These are phyloP conservation scores for Andrena bucephala DNA, from an alignment of 2,888 invertebrate genomes.

Conservation along the genomic window DNA sequence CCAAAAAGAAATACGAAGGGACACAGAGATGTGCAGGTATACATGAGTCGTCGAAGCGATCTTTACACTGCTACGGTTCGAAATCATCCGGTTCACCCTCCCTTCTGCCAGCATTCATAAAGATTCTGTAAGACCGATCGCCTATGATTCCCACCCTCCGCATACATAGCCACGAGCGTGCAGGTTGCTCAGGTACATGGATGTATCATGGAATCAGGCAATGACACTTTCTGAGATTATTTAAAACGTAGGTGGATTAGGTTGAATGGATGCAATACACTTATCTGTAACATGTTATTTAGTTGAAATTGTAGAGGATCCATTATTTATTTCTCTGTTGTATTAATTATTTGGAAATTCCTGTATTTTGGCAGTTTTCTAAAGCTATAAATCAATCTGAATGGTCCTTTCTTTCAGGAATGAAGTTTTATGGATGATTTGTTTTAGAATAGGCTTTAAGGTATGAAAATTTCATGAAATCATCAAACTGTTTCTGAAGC, in stretches of 20 bases:
- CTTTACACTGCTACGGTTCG: slow-evolving; percentile 32
- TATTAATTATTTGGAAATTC: too few species aligned
- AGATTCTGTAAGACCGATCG: slow-evolving; percentile 23
- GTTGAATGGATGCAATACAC: background rate
- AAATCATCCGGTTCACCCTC: slow-evolving; percentile 17
- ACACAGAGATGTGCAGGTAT: slow-evolving; percentile 31
- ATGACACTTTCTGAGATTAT: slow-evolving; percentile 2
- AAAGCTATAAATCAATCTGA: too few species aligned
- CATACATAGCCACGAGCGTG: slow-evolving; percentile 9
- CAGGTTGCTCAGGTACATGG: slow-evolving; percentile 39
- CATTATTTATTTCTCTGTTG: too few species aligned
- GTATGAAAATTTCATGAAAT: too few species aligned
- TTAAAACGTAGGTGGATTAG: background rate
- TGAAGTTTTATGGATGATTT: too few species aligned
- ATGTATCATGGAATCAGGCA: slow-evolving; percentile 12
- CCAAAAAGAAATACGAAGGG: slow-evolving; percentile 39
- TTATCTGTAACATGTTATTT: background rate
- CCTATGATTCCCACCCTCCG: slow-evolving; percentile 34
- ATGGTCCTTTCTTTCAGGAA: too few species aligned
- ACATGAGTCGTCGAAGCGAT: slow-evolving; percentile 30
- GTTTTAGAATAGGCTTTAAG: too few species aligned
- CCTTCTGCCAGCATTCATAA: slow-evolving; percentile 14
- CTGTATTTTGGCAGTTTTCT: too few species aligned
- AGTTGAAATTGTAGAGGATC: too few species aligned
- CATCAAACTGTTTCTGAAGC: too few species aligned